Percentiles rank a stretch among this genome's conserved stretches.
phyloP scores from a whole-genome alignment of 2,797 vertebrate species.

The Geotrypetes seraphini region DNA sequence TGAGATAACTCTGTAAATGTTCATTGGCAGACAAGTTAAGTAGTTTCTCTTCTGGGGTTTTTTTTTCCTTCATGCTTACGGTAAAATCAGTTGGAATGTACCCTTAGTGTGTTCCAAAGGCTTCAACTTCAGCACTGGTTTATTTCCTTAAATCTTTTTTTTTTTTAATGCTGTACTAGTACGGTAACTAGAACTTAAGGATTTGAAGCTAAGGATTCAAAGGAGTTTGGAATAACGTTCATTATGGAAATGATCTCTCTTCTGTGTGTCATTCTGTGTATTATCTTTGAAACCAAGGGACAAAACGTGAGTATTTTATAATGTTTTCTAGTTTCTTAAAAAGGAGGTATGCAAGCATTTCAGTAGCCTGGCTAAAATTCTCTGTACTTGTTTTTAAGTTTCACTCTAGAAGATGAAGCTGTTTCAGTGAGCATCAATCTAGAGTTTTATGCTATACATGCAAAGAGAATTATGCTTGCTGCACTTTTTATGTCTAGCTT shows the following conservation, averaged over 20 bases:
- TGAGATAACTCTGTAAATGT: no score
- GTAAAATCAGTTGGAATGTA: constrained; percentile 11
- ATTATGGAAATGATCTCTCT: constrained; percentile 32
- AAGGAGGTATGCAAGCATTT: no score
- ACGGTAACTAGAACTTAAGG: constrained; percentile 62
- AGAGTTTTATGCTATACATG: no score
- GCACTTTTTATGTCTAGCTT: no score
- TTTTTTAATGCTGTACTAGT: constrained; percentile 41
- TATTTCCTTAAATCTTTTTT: constrained; percentile 16
- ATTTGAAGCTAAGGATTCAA: background rate
- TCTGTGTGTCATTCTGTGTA: constrained; percentile 21
- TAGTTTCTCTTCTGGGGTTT: no score
- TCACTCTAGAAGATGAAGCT: no score
- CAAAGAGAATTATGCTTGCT: no score
- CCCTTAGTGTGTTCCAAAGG: background rate
- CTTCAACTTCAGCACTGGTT: constrained; percentile 13
- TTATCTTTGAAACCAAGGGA: constrained; percentile 15
- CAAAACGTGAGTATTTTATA: constrained; percentile 31
- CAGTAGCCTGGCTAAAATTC: no score
- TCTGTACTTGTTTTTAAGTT: no score
- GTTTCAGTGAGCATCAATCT: no score
- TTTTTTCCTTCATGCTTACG: constrained; percentile 1
- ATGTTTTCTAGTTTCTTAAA: no score
- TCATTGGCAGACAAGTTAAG: no score
- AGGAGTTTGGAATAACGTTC: constrained; percentile 6